Evolutionary conservation across 2,113 vertebrate genomes (phyloP), one percentile per base, ranked within the genome.

Genomic region (Poicephalus meyeri): DNA sequence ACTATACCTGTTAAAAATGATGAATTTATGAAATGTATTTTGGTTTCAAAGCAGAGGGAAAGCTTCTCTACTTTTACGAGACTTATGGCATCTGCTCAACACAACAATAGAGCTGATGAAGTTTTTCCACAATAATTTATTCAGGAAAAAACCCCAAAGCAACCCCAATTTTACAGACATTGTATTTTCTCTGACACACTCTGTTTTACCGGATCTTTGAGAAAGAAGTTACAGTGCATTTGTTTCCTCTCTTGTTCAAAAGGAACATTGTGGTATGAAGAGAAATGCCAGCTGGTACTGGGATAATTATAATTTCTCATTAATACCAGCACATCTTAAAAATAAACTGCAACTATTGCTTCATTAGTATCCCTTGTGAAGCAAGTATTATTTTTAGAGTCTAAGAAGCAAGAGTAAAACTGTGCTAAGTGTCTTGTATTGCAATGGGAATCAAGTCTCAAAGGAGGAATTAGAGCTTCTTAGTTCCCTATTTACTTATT

Each of bases 281-380:
- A 87, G 42, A 95, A 97, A 97, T 89, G 65, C 79, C 96, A 85
- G 93, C 74, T 94, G 97, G 68, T 88, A 87, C 77, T 93, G 63
- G 35, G 79, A 96, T 88, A 80, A 96, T 93, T 92, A 90, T 73
- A 93, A 97, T 94, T 96, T 65, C 77, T 93, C 66, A 92, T 95
- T 95, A 93, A 94, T 91, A 95, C 25, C n/a, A 94, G 61, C 35
- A 69, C 63, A 65, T 91, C 79, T 86, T 39, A 81, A 92, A 96
- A 96, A 91, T 92, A 91, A 90, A 80, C 49, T 65, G 50, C 47
- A 83, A 88, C 94, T 90, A 94, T 31, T 88, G 61, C 72, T 47
- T 94, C 77, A 93, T 96, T 94, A 94, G 91, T 89, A 81, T 74
- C 92, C 73, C 92, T 96, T 95, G 77, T 92, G 72, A 96, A 37